These are phyloP conservation scores for Tyto alba DNA, from an alignment of 2,113 vertebrate genomes.

Conservation along the genomic window DNA sequence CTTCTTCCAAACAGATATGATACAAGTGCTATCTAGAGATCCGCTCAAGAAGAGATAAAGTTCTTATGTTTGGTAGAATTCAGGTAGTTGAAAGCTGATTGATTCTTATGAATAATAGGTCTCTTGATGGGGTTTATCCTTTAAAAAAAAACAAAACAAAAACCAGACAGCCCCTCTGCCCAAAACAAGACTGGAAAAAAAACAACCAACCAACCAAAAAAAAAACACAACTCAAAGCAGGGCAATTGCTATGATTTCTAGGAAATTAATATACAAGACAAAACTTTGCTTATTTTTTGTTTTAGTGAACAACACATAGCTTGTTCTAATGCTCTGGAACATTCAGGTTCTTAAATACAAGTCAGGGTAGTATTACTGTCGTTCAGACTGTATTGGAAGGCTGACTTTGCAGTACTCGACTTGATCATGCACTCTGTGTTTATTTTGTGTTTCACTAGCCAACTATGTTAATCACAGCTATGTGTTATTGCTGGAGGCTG, in stretches of 20 bases:
- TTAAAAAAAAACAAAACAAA: not conserved
- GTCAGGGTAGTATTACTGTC: not conserved
- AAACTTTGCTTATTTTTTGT: not conserved
- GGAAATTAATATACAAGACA: not conserved
- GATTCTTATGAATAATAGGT: not conserved
- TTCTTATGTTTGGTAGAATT: not conserved
- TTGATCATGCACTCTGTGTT: not conserved
- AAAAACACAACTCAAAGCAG: rapidly evolving
- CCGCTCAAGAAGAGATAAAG: not conserved
- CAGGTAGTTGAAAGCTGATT: not conserved
- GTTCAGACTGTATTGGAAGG: not conserved
- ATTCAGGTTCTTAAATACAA: not conserved
- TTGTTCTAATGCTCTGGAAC: not conserved
- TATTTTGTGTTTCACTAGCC: not conserved
- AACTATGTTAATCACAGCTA: not conserved
- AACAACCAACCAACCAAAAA: not conserved
- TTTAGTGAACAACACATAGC: not conserved
- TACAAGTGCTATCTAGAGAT: not conserved
- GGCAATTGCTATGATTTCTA: not conserved
- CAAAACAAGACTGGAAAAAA: not conserved
- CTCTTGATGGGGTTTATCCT: not conserved
- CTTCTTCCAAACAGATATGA: not conserved
- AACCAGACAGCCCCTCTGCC: not conserved
- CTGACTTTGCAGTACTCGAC: not conserved
- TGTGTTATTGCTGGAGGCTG: not conserved